These are phyloP conservation scores for Pongo abelii DNA, from an alignment of 2,113 vertebrate genomes.

Conservation along the genomic window DNA sequence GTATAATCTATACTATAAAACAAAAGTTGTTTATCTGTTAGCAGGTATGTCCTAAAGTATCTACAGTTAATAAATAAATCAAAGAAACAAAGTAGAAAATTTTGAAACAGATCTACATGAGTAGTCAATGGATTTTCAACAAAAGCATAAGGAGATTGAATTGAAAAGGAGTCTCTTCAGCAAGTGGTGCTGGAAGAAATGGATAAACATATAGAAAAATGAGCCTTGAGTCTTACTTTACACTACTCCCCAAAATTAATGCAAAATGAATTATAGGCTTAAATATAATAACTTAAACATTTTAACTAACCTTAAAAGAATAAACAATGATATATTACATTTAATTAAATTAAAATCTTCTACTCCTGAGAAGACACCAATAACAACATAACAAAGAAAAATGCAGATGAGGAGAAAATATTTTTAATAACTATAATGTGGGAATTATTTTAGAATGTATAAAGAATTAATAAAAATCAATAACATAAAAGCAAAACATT, in stretches of 20 bases:
- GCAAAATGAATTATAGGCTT: neutral
- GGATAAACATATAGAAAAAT: neutral
- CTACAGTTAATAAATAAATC: neutral
- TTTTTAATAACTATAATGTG: neutral
- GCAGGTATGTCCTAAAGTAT: neutral
- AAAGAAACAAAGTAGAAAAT: neutral
- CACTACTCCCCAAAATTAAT: neutral
- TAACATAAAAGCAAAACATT: neutral
- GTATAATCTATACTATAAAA: neutral
- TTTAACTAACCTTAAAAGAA: neutral
- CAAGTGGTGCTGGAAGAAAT: neutral
- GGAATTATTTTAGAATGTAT: neutral
- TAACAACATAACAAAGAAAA: neutral
- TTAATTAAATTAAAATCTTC: neutral
- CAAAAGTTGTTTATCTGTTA: neutral
- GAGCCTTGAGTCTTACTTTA: neutral
- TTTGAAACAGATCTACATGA: neutral
- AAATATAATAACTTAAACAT: neutral
- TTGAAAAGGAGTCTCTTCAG: neutral
- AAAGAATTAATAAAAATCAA: neutral
- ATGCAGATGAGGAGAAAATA: neutral
- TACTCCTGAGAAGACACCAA: neutral
- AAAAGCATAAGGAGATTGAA: neutral
- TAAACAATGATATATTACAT: neutral
- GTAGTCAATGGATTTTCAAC: neutral